Conservation (phyloP, 1,140 invertebrate species). For the Plectrocnemia conspersa region DNA sequence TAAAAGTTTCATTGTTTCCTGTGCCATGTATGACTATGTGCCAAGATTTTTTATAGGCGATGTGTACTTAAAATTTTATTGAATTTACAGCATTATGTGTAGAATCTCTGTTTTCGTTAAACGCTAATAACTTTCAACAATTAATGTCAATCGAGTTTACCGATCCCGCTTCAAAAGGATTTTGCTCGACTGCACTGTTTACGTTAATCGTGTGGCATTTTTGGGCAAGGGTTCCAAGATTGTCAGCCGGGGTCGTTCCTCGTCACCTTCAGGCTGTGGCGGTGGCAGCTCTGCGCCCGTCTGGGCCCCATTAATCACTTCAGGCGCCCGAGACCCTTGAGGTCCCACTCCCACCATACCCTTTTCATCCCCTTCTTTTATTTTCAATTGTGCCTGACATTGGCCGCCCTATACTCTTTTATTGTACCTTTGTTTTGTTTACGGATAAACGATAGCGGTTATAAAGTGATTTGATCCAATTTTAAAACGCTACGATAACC, state of each 20-base stretch:
- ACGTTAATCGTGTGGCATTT: no score
- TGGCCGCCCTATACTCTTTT: neutral
- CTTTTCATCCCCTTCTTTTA: conserved; percentile 26
- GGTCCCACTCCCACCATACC: conserved; percentile 9
- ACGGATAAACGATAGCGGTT: conserved; percentile 21
- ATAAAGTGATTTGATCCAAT: conserved; percentile 22
- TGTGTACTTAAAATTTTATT: no score
- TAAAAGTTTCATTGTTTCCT: no score
- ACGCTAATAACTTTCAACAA: no score
- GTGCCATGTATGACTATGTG: no score
- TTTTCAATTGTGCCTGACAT: conserved; percentile 17
- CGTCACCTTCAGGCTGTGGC: conserved; percentile 10
- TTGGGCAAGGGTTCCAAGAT: conserved; percentile 4
- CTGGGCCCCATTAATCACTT: conserved; percentile 20
- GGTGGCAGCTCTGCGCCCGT: neutral
- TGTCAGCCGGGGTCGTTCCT: conserved; percentile 13
- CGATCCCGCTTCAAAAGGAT: no score
- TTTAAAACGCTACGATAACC: conserved; percentile 13
- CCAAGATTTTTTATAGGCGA: no score
- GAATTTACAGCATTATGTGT: no score
- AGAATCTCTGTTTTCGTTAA: no score
- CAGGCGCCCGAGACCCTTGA: conserved; percentile 6
- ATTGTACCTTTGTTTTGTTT: neutral
- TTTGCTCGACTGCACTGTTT: no score
- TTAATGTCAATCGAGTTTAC: no score